Evolutionary conservation across 2,888 invertebrate genomes (phyloP), one percentile per base, ranked within the genome.

Genomic region (Opisthograptis luteolata): DNA sequence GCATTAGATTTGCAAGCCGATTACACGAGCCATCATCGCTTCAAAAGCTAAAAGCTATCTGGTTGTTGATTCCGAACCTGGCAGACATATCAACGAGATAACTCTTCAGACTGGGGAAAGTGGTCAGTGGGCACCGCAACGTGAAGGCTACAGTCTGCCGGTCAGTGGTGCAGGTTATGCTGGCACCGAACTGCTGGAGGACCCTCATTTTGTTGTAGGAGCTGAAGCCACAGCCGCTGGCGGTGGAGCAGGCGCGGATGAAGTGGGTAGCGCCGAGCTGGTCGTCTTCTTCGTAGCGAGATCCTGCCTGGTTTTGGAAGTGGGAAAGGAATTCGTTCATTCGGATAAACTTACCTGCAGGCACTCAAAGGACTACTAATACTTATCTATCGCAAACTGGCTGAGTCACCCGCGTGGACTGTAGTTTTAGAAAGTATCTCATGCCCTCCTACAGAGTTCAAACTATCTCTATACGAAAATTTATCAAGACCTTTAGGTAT

Each of bases 131-230:
- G 43, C 84, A 86, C 10, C 77, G 68, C 17, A 97, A 79, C 1
- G 95, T 96, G 73, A 95, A 98, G 0, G 95, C 91, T 30, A 97
- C 91, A 30, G 93, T 91, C 84, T 98, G 98, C 13, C 98, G 92
- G 67, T 96, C 95, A 3, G 92, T 83, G 14, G 92, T 92, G 45
- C 93, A 93, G 0, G 92, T 92, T 50, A 97, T 76, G 58, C 88
- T 92, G 15, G 93, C 95, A 15, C 98, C 98, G 37, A 93, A 80
- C 75, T 97, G 95, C 73, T 96, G 95, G 19, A 97, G 81, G 24
- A 60, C 60, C 37, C 97, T 92, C 10, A 93, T 93, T 66, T 97
- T 95, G 13, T 93, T 93, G 82, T 96, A 97, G 5, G 91, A 88
- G 4, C 92, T 86, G 6, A 93, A 92, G 13, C 92, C 91, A 56